phyloP scores from a whole-genome alignment of 2,888 invertebrate species.

The Synergus gifuensis region DNA sequence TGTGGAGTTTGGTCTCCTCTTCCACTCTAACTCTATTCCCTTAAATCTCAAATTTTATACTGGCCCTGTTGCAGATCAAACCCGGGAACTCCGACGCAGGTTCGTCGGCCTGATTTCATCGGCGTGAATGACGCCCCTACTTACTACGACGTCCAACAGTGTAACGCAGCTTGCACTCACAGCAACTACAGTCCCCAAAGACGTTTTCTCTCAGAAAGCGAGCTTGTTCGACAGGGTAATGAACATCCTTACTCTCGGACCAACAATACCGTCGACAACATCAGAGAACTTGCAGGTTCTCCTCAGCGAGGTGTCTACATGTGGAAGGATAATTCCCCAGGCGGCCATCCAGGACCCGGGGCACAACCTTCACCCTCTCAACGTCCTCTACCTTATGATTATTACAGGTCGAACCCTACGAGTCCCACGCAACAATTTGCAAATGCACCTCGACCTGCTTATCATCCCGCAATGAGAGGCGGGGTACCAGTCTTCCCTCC shows the following conservation, averaged over 20 bases:
- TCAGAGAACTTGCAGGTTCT: constrained; percentile 92
- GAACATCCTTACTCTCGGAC: constrained; percentile 84
- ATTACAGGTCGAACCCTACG: constrained; percentile 86
- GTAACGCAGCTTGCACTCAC: constrained; percentile 51
- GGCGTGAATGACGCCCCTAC: constrained; percentile 80
- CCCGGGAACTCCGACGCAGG: constrained; percentile 94
- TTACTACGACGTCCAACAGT: constrained; percentile 69
- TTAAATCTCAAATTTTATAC: not conserved
- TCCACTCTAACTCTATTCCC: constrained; percentile 13
- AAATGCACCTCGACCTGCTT: constrained; percentile 78
- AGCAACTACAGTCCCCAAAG: constrained; percentile 76
- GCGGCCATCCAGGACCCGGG: constrained; percentile 78
- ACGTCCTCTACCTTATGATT: constrained; percentile 74
- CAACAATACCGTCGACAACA: constrained; percentile 91
- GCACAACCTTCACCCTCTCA: constrained; percentile 59
- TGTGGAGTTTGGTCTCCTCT: constrained; percentile 55
- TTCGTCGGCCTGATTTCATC: constrained; percentile 92
- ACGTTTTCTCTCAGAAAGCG: constrained; percentile 89
- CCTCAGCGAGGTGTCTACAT: constrained; percentile 90
- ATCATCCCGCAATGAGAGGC: constrained; percentile 83
- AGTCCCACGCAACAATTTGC: constrained; percentile 83
- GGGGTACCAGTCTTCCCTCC: constrained; percentile 86
- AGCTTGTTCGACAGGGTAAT: constrained; percentile 70
- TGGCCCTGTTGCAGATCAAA: constrained; percentile 85
- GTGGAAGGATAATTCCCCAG: constrained; percentile 89